A percentile compares a stretch with the other conserved stretches of the same genome.
Evolutionary conservation across 2,888 invertebrate species (phyloP).

Genomic region (Parnassius orleans): DNA sequence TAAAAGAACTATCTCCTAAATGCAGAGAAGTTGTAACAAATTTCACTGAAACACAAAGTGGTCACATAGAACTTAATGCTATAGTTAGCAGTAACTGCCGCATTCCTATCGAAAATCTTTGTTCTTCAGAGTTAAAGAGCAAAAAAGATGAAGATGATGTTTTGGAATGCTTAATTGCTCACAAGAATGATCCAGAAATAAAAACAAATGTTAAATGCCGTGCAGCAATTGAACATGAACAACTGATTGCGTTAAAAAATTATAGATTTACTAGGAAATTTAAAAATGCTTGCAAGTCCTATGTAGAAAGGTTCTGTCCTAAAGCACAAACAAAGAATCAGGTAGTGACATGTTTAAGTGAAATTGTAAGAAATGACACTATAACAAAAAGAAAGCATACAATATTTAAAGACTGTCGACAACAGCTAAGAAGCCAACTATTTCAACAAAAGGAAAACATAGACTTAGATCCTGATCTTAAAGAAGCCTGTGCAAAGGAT

Average conservation of each 20-base stretch:
- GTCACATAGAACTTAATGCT: slow-evolving; percentile 94
- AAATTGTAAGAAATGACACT: slow-evolving; percentile 94
- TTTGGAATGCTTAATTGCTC: slow-evolving; percentile 95
- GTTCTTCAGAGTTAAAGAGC: slow-evolving; percentile 84
- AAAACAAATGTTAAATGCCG: slow-evolving; percentile 90
- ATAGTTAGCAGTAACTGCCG: slow-evolving; percentile 91
- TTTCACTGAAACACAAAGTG: slow-evolving; percentile 94
- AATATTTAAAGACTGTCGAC: slow-evolving; percentile 93
- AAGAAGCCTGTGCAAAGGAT: slow-evolving; percentile 90
- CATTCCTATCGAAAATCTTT: slow-evolving; percentile 88
- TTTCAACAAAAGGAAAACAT: slow-evolving; percentile 96
- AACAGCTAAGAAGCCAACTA: slow-evolving; percentile 94
- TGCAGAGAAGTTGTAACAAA: slow-evolving; percentile 90
- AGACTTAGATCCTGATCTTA: slow-evolving; percentile 91
- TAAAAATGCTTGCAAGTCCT: slow-evolving; percentile 94
- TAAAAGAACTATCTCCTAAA: slow-evolving; percentile 83
- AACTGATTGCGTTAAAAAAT: slow-evolving; percentile 95
- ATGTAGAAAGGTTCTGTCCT: slow-evolving; percentile 86
- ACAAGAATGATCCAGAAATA: slow-evolving; percentile 93
- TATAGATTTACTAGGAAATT: slow-evolving; percentile 97
- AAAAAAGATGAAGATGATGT: slow-evolving; percentile 92
- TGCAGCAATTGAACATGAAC: slow-evolving; percentile 98
- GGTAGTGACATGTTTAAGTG: slow-evolving; percentile 92
- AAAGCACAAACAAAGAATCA: slow-evolving; percentile 88
- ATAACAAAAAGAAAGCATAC: slow-evolving; percentile 87